Conservation (phyloP, 2,888 invertebrate species). For the Sminthurides aquaticus region DNA sequence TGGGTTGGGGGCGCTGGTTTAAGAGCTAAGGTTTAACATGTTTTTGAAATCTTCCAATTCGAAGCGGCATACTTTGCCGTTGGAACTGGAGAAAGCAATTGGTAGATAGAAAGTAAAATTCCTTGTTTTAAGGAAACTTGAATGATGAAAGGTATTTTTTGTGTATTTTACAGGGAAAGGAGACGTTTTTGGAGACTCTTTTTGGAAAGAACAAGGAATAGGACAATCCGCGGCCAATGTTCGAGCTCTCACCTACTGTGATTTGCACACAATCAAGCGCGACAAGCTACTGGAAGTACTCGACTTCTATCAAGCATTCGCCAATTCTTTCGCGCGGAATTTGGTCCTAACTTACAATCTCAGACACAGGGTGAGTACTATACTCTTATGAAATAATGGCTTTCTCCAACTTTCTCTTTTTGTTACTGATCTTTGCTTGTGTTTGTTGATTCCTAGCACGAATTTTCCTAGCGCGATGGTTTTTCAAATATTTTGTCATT, state of each 20-base stretch:
- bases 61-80: no score
- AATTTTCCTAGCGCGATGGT: no score
- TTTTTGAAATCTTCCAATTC: background rate
- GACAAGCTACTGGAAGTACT: conserved; percentile 91
- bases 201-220: conserved; percentile 94
- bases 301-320: conserved; percentile 98
- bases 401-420: no score
- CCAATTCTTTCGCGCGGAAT: conserved; percentile 97
- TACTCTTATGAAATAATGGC: no score
- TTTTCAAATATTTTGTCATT: no score
- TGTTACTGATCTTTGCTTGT: no score
- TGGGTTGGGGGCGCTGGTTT: no score
- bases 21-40: background rate
- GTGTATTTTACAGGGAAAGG: conserved; percentile 71
- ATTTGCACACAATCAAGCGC: conserved; percentile 96
- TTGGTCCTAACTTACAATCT: conserved; percentile 97
- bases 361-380: conserved; percentile 76
- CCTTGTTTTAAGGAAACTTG: background rate
- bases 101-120: background rate
- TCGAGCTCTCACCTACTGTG: conserved; percentile 97
- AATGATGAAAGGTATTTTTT: background rate
- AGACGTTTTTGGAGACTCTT: conserved; percentile 98
- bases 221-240: conserved; percentile 99
- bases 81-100: background rate
- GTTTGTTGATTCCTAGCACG: no score